Evolutionary conservation across 1,140 invertebrate species (phyloP).

Genomic region (Eumaeus atala): DNA sequence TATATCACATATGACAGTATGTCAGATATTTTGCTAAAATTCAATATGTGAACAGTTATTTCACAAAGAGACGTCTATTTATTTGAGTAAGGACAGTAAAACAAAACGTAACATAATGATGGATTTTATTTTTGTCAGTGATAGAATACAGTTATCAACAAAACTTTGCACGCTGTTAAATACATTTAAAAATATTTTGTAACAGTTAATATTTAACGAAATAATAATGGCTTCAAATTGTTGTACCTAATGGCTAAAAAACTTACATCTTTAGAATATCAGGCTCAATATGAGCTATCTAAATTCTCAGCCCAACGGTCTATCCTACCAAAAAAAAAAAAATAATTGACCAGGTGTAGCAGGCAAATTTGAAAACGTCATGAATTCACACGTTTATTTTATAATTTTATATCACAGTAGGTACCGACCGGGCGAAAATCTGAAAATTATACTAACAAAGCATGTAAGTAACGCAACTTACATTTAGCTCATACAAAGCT

Average conservation of each 20-base stretch:
- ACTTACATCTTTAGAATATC: conserved; percentile 64
- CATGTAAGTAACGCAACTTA: conserved; percentile 64
- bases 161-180: conserved; percentile 50
- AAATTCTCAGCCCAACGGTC: conserved; percentile 59
- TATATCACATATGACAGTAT: too few species aligned
- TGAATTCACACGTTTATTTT: conserved; percentile 36
- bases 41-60: too few species aligned
- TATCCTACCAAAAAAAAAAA: conserved; percentile 45
- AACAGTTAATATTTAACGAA: conserved; percentile 53
- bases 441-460: conserved; percentile 64
- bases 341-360: conserved; percentile 48
- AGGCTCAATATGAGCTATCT: conserved; percentile 72
- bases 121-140: conserved; percentile 68
- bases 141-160: conserved; percentile 57
- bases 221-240: conserved; percentile 54
- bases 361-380: conserved; percentile 46
- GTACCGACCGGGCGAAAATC: conserved; percentile 67
- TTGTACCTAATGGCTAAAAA: conserved; percentile 60
- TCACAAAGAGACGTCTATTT: too few species aligned
- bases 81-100: conserved; percentile 30
- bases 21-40: too few species aligned
- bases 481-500: conserved; percentile 47
- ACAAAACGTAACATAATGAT: conserved; percentile 48
- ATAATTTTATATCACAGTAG: conserved; percentile 63
- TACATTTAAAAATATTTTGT: conserved; percentile 49